These are phyloP conservation scores for Amblyraja radiata DNA, from an alignment of 2,797 vertebrate genomes.

Conservation along the genomic window DNA sequence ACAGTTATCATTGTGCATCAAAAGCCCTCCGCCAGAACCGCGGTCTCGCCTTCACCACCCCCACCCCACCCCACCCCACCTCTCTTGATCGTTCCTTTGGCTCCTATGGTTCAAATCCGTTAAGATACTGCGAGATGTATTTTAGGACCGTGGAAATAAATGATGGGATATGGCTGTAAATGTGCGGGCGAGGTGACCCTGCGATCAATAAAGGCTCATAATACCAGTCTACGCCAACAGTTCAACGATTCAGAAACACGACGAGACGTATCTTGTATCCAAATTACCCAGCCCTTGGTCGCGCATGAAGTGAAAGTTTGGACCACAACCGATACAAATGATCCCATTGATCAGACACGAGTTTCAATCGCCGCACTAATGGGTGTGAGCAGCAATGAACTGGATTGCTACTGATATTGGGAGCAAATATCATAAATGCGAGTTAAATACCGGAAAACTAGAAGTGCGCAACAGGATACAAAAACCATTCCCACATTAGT, in stretches of 20 bases:
- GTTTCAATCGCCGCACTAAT: not conserved
- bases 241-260: not conserved
- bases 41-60: not conserved
- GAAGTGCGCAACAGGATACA: not conserved
- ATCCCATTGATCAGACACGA: not conserved
- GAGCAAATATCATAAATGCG: not conserved
- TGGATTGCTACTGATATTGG: not conserved
- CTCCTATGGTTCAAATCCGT: not conserved
- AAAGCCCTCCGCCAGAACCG: no score
- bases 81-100: not conserved
- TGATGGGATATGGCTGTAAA: not conserved
- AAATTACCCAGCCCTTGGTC: not conserved
- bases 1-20: not conserved
- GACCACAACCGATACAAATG: not conserved
- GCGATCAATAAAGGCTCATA: not conserved
- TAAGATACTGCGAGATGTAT: not conserved
- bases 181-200: not conserved
- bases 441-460: not conserved
- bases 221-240: not conserved
- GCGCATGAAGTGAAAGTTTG: not conserved
- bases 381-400: not conserved
- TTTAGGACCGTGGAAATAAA: conserved; percentile 12
- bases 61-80: no score
- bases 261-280: not conserved
- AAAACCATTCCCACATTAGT: not conserved